Conservation (phyloP, 2,113 vertebrate species). For the Etheostoma spectabile region DNA sequence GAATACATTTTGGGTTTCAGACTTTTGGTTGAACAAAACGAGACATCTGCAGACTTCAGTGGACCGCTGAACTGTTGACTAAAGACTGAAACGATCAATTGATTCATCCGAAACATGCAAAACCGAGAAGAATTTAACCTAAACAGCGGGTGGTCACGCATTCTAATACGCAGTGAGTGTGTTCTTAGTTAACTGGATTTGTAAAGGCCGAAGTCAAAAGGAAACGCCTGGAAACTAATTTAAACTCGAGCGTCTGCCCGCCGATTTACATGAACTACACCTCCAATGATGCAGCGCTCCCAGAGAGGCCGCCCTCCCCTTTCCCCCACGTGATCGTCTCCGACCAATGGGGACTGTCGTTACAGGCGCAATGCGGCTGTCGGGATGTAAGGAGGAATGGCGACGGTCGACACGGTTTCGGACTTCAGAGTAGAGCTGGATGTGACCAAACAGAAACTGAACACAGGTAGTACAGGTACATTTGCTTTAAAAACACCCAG, state of each 20-base stretch:
- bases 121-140: too few relatives aligned
- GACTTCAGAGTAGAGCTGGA: conserved; percentile 55
- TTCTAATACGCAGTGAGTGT: background rate
- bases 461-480: conserved; percentile 43
- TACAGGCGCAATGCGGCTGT: conserved; percentile 81
- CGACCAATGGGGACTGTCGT: conserved; percentile 78
- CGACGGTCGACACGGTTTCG: conserved; percentile 77
- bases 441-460: conserved; percentile 67
- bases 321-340: conserved; percentile 43
- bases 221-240: background rate
- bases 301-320: background rate
- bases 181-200: background rate
- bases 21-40: background rate
- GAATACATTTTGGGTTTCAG: background rate
- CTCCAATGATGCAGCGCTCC: conserved; percentile 51
- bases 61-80: too few relatives aligned
- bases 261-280: conserved; percentile 38
- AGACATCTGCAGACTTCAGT: background rate
- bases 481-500: background rate
- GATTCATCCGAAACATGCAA: too few relatives aligned
- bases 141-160: too few relatives aligned
- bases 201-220: background rate
- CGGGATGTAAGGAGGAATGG: conserved; percentile 85
- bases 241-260: background rate
- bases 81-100: too few relatives aligned